A percentile compares a stretch with the other conserved stretches of the same genome.
phyloP scores from a whole-genome alignment of 2,113 vertebrate genomes.

The Catagonus wagneri region DNA sequence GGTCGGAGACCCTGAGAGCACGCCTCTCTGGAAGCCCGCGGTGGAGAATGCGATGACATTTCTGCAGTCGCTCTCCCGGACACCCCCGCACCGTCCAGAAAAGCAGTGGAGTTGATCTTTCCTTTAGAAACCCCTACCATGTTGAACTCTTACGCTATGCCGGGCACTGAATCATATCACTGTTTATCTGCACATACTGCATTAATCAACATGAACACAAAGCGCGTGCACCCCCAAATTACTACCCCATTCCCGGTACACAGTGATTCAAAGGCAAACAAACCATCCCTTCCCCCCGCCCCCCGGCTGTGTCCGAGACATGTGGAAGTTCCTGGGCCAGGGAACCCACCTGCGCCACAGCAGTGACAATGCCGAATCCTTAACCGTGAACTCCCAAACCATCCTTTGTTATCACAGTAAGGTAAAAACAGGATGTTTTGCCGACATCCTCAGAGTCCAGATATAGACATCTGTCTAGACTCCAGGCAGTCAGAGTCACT shows the following conservation, averaged over 20 bases:
- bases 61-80: rapidly evolving
- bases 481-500: background rate
- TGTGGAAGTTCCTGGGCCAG: too few species aligned
- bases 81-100: background rate
- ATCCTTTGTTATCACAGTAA: background rate
- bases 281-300: too few species aligned
- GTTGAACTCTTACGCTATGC: too few species aligned
- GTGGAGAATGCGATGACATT: background rate
- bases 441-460: background rate
- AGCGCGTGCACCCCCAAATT: background rate
- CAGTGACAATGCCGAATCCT: too few species aligned
- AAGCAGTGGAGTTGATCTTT: background rate
- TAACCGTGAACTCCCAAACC: too few species aligned
- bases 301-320: too few species aligned
- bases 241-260: background rate
- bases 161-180: too few species aligned
- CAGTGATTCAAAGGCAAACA: background rate
- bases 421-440: background rate
- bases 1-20: background rate
- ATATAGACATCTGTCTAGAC: rapidly evolving
- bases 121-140: background rate
- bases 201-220: background rate
- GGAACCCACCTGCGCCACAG: too few species aligned
- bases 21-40: background rate
- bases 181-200: too few species aligned